Conservation (phyloP, 2,797 vertebrate species). For the Crax fasciolata region DNA sequence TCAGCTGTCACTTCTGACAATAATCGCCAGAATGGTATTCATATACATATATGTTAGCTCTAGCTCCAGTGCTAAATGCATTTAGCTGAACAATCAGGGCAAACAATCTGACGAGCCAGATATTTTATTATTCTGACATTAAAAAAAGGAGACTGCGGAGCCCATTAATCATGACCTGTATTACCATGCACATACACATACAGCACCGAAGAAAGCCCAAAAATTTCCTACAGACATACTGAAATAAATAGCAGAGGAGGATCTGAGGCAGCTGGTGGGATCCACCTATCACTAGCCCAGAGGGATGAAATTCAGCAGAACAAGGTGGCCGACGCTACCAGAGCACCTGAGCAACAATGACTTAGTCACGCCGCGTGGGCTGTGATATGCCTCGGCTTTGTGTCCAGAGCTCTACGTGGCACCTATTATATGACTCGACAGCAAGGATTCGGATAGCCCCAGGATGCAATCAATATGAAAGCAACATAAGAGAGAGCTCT, state of each 20-base stretch:
- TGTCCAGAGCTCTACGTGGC: neutral
- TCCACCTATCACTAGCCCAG: neutral
- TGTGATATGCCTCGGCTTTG: neutral
- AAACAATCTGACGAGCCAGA: constrained; percentile 51
- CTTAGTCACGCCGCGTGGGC: neutral
- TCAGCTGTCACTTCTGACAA: constrained; percentile 80
- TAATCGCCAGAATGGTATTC: constrained; percentile 73
- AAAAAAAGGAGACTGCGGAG: constrained; percentile 52
- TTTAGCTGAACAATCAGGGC: constrained; percentile 68
- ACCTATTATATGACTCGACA: constrained; percentile 17
- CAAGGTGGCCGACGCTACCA: constrained; percentile 2
- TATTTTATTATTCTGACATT: constrained; percentile 72
- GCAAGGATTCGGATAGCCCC: constrained; percentile 37
- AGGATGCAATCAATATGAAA: constrained; percentile 37
- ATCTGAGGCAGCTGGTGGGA: constrained; percentile 13
- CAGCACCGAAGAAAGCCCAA: constrained; percentile 61
- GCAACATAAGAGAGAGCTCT: constrained; percentile 33
- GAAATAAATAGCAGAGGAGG: constrained; percentile 40
- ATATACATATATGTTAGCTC: constrained; percentile 47
- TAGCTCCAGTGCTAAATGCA: constrained; percentile 63
- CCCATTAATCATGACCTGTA: constrained; percentile 72
- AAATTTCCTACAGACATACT: constrained; percentile 19
- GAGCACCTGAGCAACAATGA: neutral
- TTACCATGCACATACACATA: constrained; percentile 55
- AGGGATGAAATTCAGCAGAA: constrained; percentile 11